Conservation (phyloP, 2,113 vertebrate genomes). For the Amphiprion percula region DNA sequence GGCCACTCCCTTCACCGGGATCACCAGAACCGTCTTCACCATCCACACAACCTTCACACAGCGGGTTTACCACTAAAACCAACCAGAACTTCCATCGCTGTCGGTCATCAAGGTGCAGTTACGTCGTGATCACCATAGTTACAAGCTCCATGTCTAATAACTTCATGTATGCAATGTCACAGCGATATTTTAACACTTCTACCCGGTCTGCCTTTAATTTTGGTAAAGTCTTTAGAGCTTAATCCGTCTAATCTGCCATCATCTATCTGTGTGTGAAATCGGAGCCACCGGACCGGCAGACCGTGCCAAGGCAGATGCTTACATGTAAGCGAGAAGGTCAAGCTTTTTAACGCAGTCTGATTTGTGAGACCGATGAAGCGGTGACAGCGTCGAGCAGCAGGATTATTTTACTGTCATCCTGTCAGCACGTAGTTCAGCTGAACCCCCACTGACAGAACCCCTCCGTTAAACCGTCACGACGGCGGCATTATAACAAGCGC, state of each 20-base stretch:
- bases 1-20: slow-evolving; percentile 64
- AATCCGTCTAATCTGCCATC: not conserved
- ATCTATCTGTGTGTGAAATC: slow-evolving; percentile 17
- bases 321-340: slow-evolving; percentile 59
- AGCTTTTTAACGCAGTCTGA: slow-evolving; percentile 36
- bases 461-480: no score
- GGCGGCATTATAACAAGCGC: no score
- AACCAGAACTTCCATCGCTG: not conserved
- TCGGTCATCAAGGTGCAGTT: slow-evolving; percentile 19
- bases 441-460: no score
- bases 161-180: not conserved
- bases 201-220: no score
- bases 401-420: not conserved
- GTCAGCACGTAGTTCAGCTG: no score
- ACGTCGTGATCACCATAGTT: slow-evolving; percentile 7
- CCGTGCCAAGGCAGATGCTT: slow-evolving; percentile 16
- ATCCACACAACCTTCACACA: not conserved
- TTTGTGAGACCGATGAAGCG: slow-evolving; percentile 10
- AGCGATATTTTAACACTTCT: no score
- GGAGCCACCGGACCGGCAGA: slow-evolving; percentile 6
- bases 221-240: accelerated
- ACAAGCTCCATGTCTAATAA: not conserved
- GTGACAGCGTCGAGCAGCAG: not conserved
- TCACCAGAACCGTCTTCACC: not conserved
- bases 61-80: not conserved